Evolutionary conservation across 2,888 invertebrate species (phyloP), one percentile per base, ranked within the genome.

Genomic region (Zaprionus bogoriensis): DNA sequence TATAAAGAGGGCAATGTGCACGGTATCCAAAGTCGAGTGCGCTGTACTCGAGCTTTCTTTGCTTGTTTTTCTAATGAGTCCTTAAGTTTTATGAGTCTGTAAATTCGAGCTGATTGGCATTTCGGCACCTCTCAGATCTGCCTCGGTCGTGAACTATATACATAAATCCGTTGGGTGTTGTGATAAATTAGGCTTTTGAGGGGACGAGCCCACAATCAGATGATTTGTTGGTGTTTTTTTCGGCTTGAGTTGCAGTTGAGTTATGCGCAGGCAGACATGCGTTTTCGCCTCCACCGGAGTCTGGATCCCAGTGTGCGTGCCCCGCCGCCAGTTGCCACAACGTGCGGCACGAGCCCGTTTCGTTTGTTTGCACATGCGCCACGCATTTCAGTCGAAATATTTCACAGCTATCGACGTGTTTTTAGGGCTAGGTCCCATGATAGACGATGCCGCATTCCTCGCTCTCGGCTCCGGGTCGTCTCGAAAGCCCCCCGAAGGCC

Each of bases 301-400:
- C 32, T 32, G 12, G 2, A 6, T 36, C 14, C 6, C 5, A 6
- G 12, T 7, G 12, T 14, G 6, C 12, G 12, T 32, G 14, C 3
- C 32, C 14, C n/a, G 12, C 32, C 14, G 7, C 14, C 32, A 32
- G 53, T 46, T 59, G 76, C 69, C 70, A 67, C 65, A 61, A 28
- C 39, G 36, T 41, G 63, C 36, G 27, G 65, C 62, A 61, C 67
- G 59, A 68, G 74, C 63, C 72, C 60, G 67, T 76, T 60, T 59
- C 72, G 65, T 85, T 85, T 79, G 83, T 76, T 81, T 81, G 77
- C 77, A 69, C 80, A 81, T 85, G 85, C 85, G 85, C 74, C 20
- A 59, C 80, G 64, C 80, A 80, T 71, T 76, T 74, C 71, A 57
- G 58, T 68, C 72, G 57, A 71, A 64, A 84, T 78, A 73, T 73